Conservation (phyloP, 1,140 invertebrate genomes). For the Procambarus virginalis region DNA sequence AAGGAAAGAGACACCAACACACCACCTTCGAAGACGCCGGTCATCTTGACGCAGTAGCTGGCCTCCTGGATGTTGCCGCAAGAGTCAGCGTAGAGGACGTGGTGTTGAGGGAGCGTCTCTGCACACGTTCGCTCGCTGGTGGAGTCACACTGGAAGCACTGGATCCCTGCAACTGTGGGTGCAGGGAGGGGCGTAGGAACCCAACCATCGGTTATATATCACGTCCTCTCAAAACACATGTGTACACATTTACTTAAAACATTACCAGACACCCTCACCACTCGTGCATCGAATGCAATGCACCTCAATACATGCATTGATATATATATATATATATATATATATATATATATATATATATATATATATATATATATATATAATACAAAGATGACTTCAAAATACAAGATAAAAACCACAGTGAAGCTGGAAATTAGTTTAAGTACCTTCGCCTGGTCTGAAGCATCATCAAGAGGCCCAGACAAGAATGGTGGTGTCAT, state of each 20-base stretch:
- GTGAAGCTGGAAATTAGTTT: too few relatives aligned
- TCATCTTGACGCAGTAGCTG: constrained; percentile 94
- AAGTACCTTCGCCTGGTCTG: too few relatives aligned
- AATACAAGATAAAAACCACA: too few relatives aligned
- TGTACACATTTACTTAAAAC: not conserved
- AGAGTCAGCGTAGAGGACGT: constrained; percentile 46
- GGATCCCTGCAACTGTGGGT: constrained; percentile 30
- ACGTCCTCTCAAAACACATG: not conserved
- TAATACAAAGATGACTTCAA: too few relatives aligned
- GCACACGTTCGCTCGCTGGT: constrained; percentile 63
- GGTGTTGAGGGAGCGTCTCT: constrained; percentile 56
- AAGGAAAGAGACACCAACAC: not conserved
- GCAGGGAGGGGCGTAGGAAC: not conserved
- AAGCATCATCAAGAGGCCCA: too few relatives aligned
- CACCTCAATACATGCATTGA: not conserved
- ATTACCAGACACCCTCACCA: not conserved
- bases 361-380: not conserved
- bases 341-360: not conserved
- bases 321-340: not conserved
- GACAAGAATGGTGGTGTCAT: too few relatives aligned
- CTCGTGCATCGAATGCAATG: not conserved
- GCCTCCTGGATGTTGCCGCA: constrained; percentile 83
- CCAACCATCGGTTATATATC: not conserved
- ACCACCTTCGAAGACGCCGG: constrained; percentile 93
- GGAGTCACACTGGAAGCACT: constrained; percentile 63